phyloP scores from a whole-genome alignment of 2,797 vertebrate genomes.

The Gastrophryne carolinensis region DNA sequence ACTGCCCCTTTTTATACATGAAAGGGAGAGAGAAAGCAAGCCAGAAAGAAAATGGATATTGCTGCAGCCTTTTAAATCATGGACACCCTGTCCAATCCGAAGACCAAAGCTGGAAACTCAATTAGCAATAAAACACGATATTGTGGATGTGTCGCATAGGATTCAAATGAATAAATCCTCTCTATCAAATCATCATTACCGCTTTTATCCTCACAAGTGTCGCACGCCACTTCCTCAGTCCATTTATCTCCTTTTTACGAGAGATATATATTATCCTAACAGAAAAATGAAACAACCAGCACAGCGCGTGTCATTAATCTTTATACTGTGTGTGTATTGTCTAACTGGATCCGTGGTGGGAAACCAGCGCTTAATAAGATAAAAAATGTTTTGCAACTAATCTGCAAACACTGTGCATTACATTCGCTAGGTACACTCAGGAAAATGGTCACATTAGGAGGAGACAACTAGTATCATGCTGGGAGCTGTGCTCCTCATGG shows the following conservation, averaged over 20 bases:
- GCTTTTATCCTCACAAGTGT: slow-evolving; percentile 32
- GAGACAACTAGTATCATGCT: no score
- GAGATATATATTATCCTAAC: slow-evolving; percentile 44
- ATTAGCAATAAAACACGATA: slow-evolving; percentile 52
- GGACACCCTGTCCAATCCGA: slow-evolving; percentile 29
- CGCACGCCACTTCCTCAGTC: slow-evolving; percentile 25
- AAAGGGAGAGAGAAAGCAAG: slow-evolving; percentile 17
- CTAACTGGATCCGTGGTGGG: slow-evolving; percentile 1
- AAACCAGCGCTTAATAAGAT: slow-evolving; percentile 34
- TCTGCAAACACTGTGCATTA: neutral
- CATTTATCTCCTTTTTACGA: slow-evolving; percentile 48
- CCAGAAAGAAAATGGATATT: slow-evolving; percentile 34
- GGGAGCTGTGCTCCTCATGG: no score
- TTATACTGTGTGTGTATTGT: slow-evolving; percentile 24
- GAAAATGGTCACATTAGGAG: no score
- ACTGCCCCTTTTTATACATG: neutral
- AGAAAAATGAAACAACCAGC: slow-evolving; percentile 17
- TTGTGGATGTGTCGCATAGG: slow-evolving; percentile 32
- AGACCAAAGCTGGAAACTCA: slow-evolving; percentile 39
- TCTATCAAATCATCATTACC: slow-evolving; percentile 41
- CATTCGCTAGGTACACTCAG: neutral
- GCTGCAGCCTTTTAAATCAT: slow-evolving; percentile 34
- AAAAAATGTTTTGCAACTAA: neutral
- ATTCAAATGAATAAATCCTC: slow-evolving; percentile 40
- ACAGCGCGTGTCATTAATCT: slow-evolving; percentile 43